Base-by-base conservation (phyloP, 1,140 invertebrate species). In the Riptortus pedestris region DNA sequence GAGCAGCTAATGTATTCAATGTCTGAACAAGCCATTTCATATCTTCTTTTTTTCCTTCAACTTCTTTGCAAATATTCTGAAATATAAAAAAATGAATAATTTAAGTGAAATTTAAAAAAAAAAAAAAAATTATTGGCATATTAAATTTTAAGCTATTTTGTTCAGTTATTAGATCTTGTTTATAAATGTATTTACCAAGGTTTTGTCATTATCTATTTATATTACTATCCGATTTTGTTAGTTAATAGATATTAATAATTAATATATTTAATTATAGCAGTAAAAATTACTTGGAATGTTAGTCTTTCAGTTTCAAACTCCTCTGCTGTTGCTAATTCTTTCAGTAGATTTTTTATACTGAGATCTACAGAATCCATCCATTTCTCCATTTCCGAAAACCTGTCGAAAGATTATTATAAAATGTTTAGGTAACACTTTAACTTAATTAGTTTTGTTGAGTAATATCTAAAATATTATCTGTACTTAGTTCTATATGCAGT, bases 21-120 rank as follows among this genome's bases (percentile, higher is more conserved):
- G 87, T 91, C 75, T 93, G 88, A 0, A 94, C 90, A 47, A 97
- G 77, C 90, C 91, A 94, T 71, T 94, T 94, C 85, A 95, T 93
- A 68, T 93, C 90, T 75, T 95, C 91, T 55, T 88, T 81, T 73
- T 90, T 90, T 51, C 81, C 82, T 72, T 94, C 90, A 64, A 93
- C 91, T 77, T 95, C 90, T 52, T 85, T 82, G 72, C 90, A 93
- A 67, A 94, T 87, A 73, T 83, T 85, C 90, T 93, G 72, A 20
- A 73, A 72, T 68, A 26, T 48, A 12, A 59, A 67, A 18, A 55
- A 55, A n/a, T n/a, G n/a, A 55, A 45, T 47, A 62, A 67, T 33
- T 64, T 29, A 31, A 48, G 20, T 55, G 51, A 18, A n/a, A n/a
- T n/a, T n/a, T n/a, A n/a, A n/a, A n/a, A n/a, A n/a, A n/a, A n/a